A percentile compares a stretch with the other conserved stretches of the same genome.
Evolutionary conservation across 2,797 vertebrate species (phyloP).

Genomic region (Helicolenus hilgendorfi): DNA sequence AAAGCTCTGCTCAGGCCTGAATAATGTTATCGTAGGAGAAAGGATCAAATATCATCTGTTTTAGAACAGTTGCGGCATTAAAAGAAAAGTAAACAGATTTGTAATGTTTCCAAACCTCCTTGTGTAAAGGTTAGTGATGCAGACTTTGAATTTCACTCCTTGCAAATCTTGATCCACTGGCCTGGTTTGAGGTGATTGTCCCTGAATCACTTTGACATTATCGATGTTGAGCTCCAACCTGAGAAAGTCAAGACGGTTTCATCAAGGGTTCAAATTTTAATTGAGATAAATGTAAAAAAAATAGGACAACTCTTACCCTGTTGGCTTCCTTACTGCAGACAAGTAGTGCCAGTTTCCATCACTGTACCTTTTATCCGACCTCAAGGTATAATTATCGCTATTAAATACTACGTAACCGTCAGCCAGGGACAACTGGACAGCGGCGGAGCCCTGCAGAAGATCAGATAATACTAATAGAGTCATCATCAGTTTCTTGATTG

Average conservation of each 20-base stretch:
- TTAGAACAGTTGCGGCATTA: background rate
- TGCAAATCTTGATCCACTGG: slow-evolving; percentile 1
- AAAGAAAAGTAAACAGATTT: background rate
- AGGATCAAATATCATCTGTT: background rate
- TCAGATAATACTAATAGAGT: background rate
- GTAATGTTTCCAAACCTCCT: slow-evolving; percentile 61
- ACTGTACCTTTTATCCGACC: slow-evolving; percentile 65
- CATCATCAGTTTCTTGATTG: background rate
- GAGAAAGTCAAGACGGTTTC: slow-evolving; percentile 2
- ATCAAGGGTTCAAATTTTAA: background rate
- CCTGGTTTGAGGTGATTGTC: background rate
- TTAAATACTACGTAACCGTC: slow-evolving; percentile 72
- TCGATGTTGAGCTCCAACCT: slow-evolving; percentile 80
- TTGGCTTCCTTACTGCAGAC: slow-evolving; percentile 54
- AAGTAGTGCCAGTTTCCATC: slow-evolving; percentile 84
- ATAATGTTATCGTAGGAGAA: background rate
- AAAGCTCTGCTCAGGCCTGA: slow-evolving; percentile 46
- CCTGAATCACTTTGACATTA: slow-evolving; percentile 47
- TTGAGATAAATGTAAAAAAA: background rate
- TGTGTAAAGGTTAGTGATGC: slow-evolving; percentile 75
- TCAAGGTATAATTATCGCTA: slow-evolving; percentile 51
- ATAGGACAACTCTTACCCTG: slow-evolving; percentile 48
- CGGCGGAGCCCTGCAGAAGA: slow-evolving; percentile 26
- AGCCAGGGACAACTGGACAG: slow-evolving; percentile 66
- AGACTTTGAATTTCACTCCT: slow-evolving; percentile 55